Percentiles rank a stretch among this genome's conserved stretches.
Conservation (phyloP, 2,888 invertebrate genomes). For the Fissipunctia ypsillon region DNA sequence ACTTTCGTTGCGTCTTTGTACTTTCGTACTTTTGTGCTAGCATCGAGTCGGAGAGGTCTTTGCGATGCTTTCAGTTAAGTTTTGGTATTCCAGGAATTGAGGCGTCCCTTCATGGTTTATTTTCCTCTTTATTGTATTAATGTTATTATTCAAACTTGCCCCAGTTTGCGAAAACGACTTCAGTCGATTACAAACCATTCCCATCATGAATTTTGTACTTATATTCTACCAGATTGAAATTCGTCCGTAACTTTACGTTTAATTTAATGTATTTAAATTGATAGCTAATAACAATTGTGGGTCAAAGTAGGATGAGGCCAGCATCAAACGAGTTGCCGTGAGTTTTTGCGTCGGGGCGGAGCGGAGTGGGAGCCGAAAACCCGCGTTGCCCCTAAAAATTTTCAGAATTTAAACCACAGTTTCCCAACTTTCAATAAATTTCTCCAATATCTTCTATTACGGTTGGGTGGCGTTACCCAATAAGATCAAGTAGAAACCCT, state of each 20-base stretch:
- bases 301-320: neutral
- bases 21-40: neutral
- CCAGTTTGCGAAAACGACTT: neutral
- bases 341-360: neutral
- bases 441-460: neutral
- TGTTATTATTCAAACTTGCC: neutral
- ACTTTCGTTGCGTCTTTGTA: neutral
- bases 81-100: neutral
- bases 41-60: neutral
- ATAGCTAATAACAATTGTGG: neutral
- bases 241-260: neutral
- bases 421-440: neutral
- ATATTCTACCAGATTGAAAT: neutral
- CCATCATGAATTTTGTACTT: no score
- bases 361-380: neutral
- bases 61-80: neutral
- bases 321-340: neutral
- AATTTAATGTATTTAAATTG: neutral
- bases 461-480: neutral
- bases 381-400: neutral
- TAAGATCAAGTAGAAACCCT: neutral
- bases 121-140: neutral
- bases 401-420: neutral
- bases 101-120: neutral
- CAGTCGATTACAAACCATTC: neutral